Conservation (phyloP, 1,140 invertebrate genomes). For the Nephila pilipes region DNA sequence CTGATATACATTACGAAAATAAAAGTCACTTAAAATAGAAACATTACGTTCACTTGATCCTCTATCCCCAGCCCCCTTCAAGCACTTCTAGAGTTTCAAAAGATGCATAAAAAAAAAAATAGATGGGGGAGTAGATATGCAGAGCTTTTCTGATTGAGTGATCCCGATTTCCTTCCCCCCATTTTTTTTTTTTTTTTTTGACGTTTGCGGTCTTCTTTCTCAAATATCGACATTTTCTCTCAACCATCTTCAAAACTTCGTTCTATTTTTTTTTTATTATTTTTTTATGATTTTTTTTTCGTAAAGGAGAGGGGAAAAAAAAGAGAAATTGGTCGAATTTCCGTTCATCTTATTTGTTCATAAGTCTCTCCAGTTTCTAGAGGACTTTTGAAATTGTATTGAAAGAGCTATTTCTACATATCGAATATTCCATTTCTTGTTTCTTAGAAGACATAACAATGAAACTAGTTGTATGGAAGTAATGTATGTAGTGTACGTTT, state of each 20-base stretch:
- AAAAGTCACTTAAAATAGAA: neutral
- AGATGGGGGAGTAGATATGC: neutral
- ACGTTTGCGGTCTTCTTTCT: neutral
- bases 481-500: neutral
- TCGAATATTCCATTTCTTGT: neutral
- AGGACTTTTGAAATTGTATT: neutral
- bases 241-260: slow-evolving; percentile 11
- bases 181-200: neutral
- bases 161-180: neutral
- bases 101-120: slow-evolving; percentile 28
- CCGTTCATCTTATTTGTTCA: slow-evolving; percentile 44
- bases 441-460: neutral
- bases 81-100: slow-evolving; percentile 18
- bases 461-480: neutral
- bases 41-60: neutral
- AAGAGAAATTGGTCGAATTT: slow-evolving; percentile 40
- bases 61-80: neutral
- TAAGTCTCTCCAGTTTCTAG: slow-evolving; percentile 9
- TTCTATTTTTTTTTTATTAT: neutral
- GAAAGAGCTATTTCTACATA: neutral
- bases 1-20: slow-evolving; percentile 2
- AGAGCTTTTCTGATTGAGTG: slow-evolving; percentile 45
- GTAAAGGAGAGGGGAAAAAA: neutral
- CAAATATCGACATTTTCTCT: slow-evolving; percentile 46
- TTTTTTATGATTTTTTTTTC: neutral